A percentile compares a stretch with the other conserved stretches of the same genome.
These are phyloP conservation scores for Phycodurus eques DNA, from an alignment of 2,113 vertebrate genomes.

Conservation along the genomic window DNA sequence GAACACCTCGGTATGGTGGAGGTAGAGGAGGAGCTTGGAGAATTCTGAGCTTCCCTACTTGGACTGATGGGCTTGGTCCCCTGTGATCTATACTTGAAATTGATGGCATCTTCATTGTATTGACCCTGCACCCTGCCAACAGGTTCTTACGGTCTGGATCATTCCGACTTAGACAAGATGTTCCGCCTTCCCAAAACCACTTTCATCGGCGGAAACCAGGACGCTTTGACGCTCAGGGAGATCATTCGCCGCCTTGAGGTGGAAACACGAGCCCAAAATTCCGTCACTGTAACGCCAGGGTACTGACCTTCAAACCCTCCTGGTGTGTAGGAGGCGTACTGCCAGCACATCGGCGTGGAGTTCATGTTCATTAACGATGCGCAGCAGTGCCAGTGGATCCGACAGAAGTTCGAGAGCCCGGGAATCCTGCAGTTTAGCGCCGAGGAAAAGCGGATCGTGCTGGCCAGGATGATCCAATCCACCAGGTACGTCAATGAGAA, in stretches of 20 bases:
- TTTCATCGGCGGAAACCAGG: constrained; percentile 88
- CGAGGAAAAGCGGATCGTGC: constrained; percentile 91
- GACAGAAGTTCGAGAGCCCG: constrained; percentile 93
- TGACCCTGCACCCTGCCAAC: constrained; percentile 1
- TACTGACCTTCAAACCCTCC: no score
- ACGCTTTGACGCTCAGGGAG: constrained; percentile 82
- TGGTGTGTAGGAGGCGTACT: constrained; percentile 82
- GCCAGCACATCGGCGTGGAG: constrained; percentile 96
- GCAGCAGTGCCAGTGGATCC: constrained; percentile 98
- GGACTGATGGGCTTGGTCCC: background rate
- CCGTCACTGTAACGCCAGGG: background rate
- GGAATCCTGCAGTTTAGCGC: constrained; percentile 92
- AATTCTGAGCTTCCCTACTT: background rate
- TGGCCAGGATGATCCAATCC: constrained; percentile 91
- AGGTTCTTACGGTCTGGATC: constrained; percentile 88
- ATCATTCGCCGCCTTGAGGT: constrained; percentile 92
- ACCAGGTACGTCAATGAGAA: constrained; percentile 78
- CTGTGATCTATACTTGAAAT: background rate
- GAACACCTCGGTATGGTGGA: background rate
- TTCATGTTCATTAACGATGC: constrained; percentile 99
- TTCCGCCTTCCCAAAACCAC: constrained; percentile 92
- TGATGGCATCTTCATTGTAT: background rate
- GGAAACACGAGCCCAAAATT: background rate
- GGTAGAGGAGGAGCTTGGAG: no score
- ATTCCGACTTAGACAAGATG: constrained; percentile 88